Percentiles rank a stretch among this genome's conserved stretches.
These are phyloP conservation scores for Phalacrocorax pelagicus DNA, from an alignment of 2,113 vertebrate genomes.

Conservation along the genomic window DNA sequence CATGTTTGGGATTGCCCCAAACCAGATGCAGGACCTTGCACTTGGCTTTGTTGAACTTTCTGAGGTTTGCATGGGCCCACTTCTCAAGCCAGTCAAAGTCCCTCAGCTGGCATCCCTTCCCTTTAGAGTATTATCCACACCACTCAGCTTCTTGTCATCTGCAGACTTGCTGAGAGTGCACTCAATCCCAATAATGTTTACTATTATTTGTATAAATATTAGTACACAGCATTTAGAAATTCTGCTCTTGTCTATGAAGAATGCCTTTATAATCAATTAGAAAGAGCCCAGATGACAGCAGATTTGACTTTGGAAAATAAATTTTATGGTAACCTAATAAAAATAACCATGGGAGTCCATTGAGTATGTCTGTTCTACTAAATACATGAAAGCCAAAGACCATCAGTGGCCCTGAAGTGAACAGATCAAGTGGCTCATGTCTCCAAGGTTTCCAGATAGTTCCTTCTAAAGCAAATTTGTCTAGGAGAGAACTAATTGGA, in stretches of 20 bases:
- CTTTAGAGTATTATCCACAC: not conserved
- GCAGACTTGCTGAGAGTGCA: not conserved
- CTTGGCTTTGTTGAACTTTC: not conserved
- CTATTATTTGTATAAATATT: not conserved
- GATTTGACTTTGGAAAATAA: not conserved
- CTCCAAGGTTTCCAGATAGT: not conserved
- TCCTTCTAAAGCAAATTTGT: not conserved
- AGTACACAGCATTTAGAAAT: not conserved
- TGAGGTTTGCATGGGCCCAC: not conserved
- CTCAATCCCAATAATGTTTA: not conserved
- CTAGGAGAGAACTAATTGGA: not conserved
- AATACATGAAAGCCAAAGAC: not conserved
- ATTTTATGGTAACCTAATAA: not conserved
- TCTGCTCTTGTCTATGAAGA: not conserved
- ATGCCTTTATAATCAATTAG: not conserved
- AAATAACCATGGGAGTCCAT: not conserved
- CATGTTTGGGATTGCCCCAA: not conserved
- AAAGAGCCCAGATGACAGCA: not conserved
- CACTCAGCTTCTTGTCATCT: not conserved
- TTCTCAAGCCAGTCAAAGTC: not conserved
- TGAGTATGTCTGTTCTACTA: not conserved
- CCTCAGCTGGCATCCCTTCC: not conserved
- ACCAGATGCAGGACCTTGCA: not conserved
- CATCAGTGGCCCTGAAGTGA: not conserved
- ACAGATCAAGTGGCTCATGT: not conserved